Base-by-base conservation (phyloP, 2,797 vertebrate species). In the Moxostoma hubbsi region DNA sequence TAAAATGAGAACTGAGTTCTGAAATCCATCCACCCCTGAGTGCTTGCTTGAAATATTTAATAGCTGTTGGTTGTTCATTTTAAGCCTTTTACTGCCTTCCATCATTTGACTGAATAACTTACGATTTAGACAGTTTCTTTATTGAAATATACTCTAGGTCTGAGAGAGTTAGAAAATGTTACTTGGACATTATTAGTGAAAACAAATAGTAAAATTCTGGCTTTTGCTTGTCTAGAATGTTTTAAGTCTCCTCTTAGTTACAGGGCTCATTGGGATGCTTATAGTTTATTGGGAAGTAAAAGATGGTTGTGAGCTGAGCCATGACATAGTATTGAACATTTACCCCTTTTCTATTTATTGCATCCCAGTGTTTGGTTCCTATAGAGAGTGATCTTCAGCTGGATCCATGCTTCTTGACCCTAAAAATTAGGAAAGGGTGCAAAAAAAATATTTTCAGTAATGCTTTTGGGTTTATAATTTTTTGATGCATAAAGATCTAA, bases 371-470 rank as follows among this genome's bases (percentile, higher is more conserved):
- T 94, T 24, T 92, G 66, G 77, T 93, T 93, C 4, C 49, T 87
- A 7, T 85, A 87, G 73, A 94, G 18, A 9, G 18, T 68, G 63
- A 93, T 85, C 89, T 94, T 94, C 73, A 93, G 79, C 88, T 94
- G 93, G n/a, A 92, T 86, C 91, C 88, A 91, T 0, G 90, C 85
- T 87, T 94, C 85, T 43, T 87, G 84, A 7, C 65, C 88, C 93
- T 93, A 83, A 65, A 58, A 79, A 57, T 8, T 1, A 24, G 0
- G 65, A 5, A 54, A 12, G 18, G 36, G 24, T 0, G 16, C 11
- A 49, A 7, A 24, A 24, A 24, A n/a, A n/a, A n/a, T 3, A 13
- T 62, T 36, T 62, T 43, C 43, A 24, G 8, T 55, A 46, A 59
- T 59, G 36, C 16, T 71, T 53, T 71, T 45, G 43, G 18, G n/a